phyloP scores from a whole-genome alignment of 2,888 invertebrate species.

The Syritta pipiens region DNA sequence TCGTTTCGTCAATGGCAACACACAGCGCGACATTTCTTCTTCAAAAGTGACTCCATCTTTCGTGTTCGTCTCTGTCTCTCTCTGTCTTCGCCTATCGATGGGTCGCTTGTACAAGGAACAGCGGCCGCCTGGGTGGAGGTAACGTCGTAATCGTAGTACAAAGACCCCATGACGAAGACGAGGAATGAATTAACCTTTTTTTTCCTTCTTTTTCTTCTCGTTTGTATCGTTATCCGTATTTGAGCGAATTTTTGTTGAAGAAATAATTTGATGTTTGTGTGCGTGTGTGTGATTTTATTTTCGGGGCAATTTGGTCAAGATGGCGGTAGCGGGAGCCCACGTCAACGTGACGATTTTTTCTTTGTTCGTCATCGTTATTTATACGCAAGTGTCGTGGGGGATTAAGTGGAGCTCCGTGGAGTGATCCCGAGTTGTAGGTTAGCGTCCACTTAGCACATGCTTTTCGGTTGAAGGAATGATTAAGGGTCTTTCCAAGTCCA shows the following conservation, averaged over 20 bases:
- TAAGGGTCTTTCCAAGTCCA: no score
- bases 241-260: constrained; percentile 4
- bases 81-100: neutral
- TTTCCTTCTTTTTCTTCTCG: constrained; percentile 1
- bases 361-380: no score
- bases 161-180: constrained; percentile 40
- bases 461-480: no score
- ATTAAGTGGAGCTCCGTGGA: no score
- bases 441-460: no score
- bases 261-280: no score
- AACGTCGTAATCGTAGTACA: constrained; percentile 33
- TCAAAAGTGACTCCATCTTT: neutral
- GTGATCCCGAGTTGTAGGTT: no score
- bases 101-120: neutral
- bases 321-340: no score
- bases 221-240: constrained; percentile 8
- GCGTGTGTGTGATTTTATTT: no score
- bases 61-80: neutral
- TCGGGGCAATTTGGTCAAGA: no score
- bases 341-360: no score
- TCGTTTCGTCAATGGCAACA: neutral
- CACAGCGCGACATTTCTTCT: neutral
- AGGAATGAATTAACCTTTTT: constrained; percentile 39
- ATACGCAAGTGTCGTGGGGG: no score
- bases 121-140: neutral